phyloP scores from a whole-genome alignment of 2,113 vertebrate genomes.

The Psittacara wagleri region DNA sequence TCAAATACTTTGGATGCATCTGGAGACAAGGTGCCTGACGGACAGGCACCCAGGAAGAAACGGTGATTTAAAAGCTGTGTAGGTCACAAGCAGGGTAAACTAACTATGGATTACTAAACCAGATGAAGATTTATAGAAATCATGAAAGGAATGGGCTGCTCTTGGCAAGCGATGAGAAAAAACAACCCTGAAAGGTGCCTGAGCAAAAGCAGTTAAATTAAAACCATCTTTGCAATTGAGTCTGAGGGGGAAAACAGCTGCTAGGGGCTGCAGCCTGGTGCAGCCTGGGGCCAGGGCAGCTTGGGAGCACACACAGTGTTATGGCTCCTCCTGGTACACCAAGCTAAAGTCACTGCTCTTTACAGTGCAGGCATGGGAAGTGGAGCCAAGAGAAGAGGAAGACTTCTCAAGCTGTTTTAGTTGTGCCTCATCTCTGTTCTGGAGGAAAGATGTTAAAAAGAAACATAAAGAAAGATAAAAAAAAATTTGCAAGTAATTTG shows the following conservation, averaged over 20 bases:
- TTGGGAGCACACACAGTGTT: neutral
- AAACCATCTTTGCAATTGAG: neutral
- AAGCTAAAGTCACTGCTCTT: neutral
- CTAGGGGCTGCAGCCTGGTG: neutral
- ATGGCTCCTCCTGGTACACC: neutral
- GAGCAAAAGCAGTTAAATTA: conserved; percentile 30
- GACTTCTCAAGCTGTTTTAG: neutral
- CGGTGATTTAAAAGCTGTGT: neutral
- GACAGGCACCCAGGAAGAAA: fast-evolving
- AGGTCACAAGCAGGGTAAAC: conserved; percentile 23
- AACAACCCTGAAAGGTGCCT: neutral
- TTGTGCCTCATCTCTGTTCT: neutral
- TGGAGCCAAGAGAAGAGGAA: neutral
- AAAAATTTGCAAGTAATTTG: neutral
- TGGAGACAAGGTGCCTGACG: neutral
- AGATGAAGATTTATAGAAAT: conserved; percentile 49
- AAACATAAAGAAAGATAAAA: too few species aligned
- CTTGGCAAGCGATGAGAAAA: conserved; percentile 25
- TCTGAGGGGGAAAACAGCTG: conserved; percentile 39
- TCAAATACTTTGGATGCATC: fast-evolving
- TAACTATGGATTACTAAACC: neutral
- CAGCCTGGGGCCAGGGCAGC: neutral
- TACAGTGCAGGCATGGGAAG: neutral
- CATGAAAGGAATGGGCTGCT: neutral
- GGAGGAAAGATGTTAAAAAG: neutral